Evolutionary conservation across 2,113 vertebrate genomes (phyloP).

Genomic region (Elaphurus davidianus): DNA sequence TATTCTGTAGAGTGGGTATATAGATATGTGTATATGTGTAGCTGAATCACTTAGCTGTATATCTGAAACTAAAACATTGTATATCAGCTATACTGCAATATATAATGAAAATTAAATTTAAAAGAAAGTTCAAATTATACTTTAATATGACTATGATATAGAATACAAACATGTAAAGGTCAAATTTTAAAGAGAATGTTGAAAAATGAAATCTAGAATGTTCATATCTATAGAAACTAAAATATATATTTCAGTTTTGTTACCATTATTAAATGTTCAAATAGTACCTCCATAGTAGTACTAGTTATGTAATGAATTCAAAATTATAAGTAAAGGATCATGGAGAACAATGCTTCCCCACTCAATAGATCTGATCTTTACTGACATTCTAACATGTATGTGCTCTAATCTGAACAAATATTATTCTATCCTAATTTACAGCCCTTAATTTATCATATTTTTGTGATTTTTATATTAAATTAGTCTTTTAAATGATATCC

Average conservation of each 20-base stretch:
- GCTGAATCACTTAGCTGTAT: neutral
- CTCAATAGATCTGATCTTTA: neutral
- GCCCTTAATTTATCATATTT: neutral
- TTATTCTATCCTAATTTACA: neutral
- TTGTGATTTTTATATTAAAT: neutral
- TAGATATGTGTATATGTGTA: neutral
- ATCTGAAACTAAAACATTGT: neutral
- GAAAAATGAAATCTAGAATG: neutral
- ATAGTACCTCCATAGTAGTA: neutral
- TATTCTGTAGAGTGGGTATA: neutral
- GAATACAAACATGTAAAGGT: slow-evolving; percentile 47
- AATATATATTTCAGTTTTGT: neutral
- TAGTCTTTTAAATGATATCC: neutral
- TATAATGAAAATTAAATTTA: neutral
- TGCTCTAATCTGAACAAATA: neutral
- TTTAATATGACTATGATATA: slow-evolving; percentile 10
- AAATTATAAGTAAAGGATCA: neutral
- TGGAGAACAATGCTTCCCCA: neutral
- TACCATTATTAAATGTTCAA: neutral
- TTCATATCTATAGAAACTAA: slow-evolving; percentile 4
- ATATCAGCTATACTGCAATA: neutral
- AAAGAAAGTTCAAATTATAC: slow-evolving; percentile 12
- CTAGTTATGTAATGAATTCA: neutral
- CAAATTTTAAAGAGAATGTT: neutral
- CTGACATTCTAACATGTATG: neutral